Conservation (phyloP, 2,888 invertebrate species). For the Herminia tarsipennalis region DNA sequence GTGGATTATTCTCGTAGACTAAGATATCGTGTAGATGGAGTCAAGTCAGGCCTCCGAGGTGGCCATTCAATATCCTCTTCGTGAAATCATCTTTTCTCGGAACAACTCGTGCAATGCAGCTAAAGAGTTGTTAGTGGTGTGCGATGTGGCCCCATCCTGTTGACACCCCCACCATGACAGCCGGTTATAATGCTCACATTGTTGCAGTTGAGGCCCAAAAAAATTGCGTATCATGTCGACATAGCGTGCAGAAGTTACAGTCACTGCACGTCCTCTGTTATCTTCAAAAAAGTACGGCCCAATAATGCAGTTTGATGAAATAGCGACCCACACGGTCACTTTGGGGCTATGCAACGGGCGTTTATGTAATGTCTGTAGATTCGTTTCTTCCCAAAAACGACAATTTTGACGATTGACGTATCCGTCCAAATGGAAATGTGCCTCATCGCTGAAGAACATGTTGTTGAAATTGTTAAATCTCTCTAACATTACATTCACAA, state of each 20-base stretch:
- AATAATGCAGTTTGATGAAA: slow-evolving; percentile 18
- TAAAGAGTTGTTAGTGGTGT: slow-evolving; percentile 9
- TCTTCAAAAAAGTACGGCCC: slow-evolving; percentile 24
- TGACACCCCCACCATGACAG: slow-evolving; percentile 11
- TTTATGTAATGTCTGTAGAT: slow-evolving; percentile 9
- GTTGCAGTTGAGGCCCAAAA: slow-evolving; percentile 13
- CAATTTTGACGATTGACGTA: slow-evolving; percentile 35
- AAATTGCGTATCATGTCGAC: slow-evolving; percentile 13
- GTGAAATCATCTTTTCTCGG: slow-evolving; percentile 6
- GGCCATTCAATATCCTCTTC: slow-evolving; percentile 8
- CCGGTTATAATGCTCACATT: slow-evolving; percentile 14
- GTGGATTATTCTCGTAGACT: too few species aligned
- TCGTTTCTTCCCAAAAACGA: slow-evolving; percentile 26
- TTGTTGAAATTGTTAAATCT: slow-evolving; percentile 23
- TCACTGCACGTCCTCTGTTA: slow-evolving; percentile 20
- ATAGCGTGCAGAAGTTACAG: slow-evolving; percentile 23
- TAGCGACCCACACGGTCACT: slow-evolving; percentile 17
- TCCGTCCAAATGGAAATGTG: slow-evolving; percentile 30
- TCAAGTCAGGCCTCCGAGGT: slow-evolving; percentile 10
- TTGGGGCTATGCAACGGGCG: slow-evolving; percentile 11
- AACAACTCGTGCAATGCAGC: slow-evolving; percentile 3
- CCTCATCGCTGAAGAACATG: slow-evolving; percentile 27
- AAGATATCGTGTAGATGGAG: too few species aligned
- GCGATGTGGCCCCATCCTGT: slow-evolving; percentile 17
- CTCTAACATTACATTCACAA: slow-evolving; percentile 20